Conservation (phyloP, 2,888 invertebrate genomes). For the Pseudanteris insignis region DNA sequence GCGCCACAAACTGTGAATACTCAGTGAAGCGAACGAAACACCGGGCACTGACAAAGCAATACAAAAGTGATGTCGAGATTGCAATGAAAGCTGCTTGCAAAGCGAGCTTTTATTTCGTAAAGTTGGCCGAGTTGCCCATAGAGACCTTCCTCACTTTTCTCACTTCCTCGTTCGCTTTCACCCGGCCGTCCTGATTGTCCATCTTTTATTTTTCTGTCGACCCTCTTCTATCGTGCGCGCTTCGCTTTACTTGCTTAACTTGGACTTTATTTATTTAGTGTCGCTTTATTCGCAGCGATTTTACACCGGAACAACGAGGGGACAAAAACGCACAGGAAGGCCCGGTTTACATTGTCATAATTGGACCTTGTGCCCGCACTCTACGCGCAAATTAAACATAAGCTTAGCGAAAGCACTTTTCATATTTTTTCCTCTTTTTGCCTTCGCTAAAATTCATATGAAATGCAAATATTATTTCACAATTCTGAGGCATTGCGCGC, state of each 20-base stretch:
- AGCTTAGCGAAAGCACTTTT: constrained; percentile 7
- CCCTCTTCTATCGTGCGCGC: constrained; percentile 45
- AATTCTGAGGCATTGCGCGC: neutral
- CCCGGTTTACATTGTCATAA: constrained; percentile 36
- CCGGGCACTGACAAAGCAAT: constrained; percentile 49
- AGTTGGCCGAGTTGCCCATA: constrained; percentile 58
- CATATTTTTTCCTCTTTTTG: constrained; percentile 1
- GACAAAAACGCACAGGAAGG: constrained; percentile 33
- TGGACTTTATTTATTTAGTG: constrained; percentile 48
- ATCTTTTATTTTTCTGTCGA: constrained; percentile 31
- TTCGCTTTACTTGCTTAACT: constrained; percentile 51
- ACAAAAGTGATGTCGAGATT: constrained; percentile 59
- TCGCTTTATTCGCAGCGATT: constrained; percentile 37
- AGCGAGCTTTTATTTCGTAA: constrained; percentile 63
- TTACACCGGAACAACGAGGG: constrained; percentile 27
- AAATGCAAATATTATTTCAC: constrained; percentile 11
- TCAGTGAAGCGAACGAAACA: constrained; percentile 58
- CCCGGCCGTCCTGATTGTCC: constrained; percentile 21
- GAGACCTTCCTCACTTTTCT: constrained; percentile 48
- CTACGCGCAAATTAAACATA: constrained; percentile 21
- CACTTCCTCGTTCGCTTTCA: constrained; percentile 20
- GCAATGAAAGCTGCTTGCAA: constrained; percentile 62
- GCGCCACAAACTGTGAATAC: constrained; percentile 53
- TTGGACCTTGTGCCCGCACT: constrained; percentile 25
- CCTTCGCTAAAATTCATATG: constrained; percentile 10